A percentile compares a stretch with the other conserved stretches of the same genome.
These are phyloP conservation scores for Eudemis profundana DNA, from an alignment of 2,888 invertebrate genomes.

Conservation along the genomic window DNA sequence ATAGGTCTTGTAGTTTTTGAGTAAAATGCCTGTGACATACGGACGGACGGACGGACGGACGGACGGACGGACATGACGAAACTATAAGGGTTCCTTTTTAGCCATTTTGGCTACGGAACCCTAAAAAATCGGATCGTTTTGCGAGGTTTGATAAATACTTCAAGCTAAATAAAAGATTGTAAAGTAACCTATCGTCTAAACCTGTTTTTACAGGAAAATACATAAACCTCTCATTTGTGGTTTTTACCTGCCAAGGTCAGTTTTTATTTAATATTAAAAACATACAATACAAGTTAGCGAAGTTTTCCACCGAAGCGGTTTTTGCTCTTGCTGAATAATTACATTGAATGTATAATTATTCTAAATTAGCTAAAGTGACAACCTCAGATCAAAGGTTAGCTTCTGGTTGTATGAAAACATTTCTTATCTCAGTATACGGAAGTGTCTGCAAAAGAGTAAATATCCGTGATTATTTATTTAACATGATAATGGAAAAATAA, in stretches of 20 bases:
- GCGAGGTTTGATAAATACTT: too few species aligned
- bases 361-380: neutral
- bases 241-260: neutral
- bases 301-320: conserved; percentile 12
- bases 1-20: too few species aligned
- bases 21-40: too few species aligned
- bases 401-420: conserved; percentile 10
- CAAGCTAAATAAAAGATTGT: neutral
- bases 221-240: neutral
- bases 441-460: neutral
- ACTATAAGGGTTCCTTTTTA: too few species aligned
- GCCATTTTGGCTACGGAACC: too few species aligned
- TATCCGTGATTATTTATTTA: too few species aligned
- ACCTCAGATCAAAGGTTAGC: conserved; percentile 17
- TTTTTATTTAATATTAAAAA: conserved; percentile 1
- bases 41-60: too few species aligned
- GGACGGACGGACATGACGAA: too few species aligned
- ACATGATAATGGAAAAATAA: too few species aligned
- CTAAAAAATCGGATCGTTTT: too few species aligned
- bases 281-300: neutral
- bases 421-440: conserved; percentile 2
- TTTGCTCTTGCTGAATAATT: conserved; percentile 8
- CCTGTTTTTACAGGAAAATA: neutral
- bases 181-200: neutral
- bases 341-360: conserved; percentile 27